Conservation (phyloP, 2,113 vertebrate genomes). For the Reinhardtius hippoglossoides region DNA sequence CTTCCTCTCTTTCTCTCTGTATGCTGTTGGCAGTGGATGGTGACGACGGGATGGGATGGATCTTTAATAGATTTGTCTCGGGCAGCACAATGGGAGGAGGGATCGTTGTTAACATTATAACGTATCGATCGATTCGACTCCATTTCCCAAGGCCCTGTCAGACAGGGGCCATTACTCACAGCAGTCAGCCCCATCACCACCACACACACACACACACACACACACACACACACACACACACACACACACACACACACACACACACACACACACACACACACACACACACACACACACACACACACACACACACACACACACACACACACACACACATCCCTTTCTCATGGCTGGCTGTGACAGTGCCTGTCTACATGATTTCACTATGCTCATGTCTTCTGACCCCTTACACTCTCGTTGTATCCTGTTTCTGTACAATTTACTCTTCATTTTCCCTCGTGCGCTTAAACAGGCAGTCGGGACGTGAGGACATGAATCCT, state of each 20-base stretch:
- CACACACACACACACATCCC: slow-evolving; percentile 27
- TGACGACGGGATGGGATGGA: slow-evolving; percentile 67
- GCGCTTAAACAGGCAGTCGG: slow-evolving; percentile 16
- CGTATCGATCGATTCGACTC: slow-evolving; percentile 78
- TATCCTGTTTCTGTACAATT: slow-evolving; percentile 23
- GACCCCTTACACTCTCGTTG: slow-evolving; percentile 41
- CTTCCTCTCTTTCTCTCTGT: slow-evolving; percentile 31
- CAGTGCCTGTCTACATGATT: slow-evolving; percentile 52
- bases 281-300: too few species aligned
- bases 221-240: slow-evolving; percentile 18
- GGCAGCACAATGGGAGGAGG: slow-evolving; percentile 76
- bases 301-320: slow-evolving; percentile 1
- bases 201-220: slow-evolving; percentile 16
- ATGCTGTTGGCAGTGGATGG: slow-evolving; percentile 56
- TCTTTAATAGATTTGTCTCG: slow-evolving; percentile 81
- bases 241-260: slow-evolving; percentile 31
- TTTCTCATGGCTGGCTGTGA: slow-evolving; percentile 44
- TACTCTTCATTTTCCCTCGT: slow-evolving; percentile 30
- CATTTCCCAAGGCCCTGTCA: slow-evolving; percentile 76
- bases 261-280: slow-evolving; percentile 21
- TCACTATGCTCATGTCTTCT: slow-evolving; percentile 50
- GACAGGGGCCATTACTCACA: slow-evolving; percentile 80
- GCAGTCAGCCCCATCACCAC: slow-evolving; percentile 59
- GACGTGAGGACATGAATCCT: neutral
- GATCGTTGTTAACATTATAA: slow-evolving; percentile 85